Percentiles rank a stretch among this genome's conserved stretches.
phyloP scores from a whole-genome alignment of 64 coral and sea anemone genomes.

The Catalaphyllia jardinei region DNA sequence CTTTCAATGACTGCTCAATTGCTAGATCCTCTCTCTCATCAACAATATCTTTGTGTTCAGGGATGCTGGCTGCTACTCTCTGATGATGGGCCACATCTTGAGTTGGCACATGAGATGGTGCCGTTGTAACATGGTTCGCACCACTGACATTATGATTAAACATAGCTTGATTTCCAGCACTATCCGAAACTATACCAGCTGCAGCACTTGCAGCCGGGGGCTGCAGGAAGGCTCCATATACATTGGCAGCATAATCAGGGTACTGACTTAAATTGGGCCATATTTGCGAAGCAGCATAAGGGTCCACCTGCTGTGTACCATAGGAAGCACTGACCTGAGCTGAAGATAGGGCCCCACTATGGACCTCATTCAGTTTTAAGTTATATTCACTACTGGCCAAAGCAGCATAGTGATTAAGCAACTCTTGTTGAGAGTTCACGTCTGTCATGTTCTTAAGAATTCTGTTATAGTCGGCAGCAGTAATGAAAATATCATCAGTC shows the following conservation, averaged over 20 bases:
- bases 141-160: constrained; percentile 32
- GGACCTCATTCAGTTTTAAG: neutral
- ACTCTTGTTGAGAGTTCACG: constrained; percentile 3
- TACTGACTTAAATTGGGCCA: constrained; percentile 24
- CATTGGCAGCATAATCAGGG: constrained; percentile 4
- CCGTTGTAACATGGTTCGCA: neutral
- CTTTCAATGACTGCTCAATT: constrained; percentile 71
- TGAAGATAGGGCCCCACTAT: neutral
- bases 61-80: neutral
- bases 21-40: constrained; percentile 86
- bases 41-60: constrained; percentile 58
- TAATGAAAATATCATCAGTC: constrained; percentile 5
- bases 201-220: neutral
- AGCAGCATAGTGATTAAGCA: constrained; percentile 17
- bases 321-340: neutral
- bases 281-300: constrained; percentile 21
- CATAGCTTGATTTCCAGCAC: neutral
- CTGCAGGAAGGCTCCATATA: constrained; percentile 20
- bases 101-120: neutral
- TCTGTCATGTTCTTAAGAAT: constrained; percentile 6
- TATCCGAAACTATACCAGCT: constrained; percentile 24
- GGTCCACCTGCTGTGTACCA: constrained; percentile 26
- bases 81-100: neutral
- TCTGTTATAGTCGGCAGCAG: constrained; percentile 11
- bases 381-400: neutral